Conservation (phyloP, 2,888 invertebrate species). For the Sturmia bella region DNA sequence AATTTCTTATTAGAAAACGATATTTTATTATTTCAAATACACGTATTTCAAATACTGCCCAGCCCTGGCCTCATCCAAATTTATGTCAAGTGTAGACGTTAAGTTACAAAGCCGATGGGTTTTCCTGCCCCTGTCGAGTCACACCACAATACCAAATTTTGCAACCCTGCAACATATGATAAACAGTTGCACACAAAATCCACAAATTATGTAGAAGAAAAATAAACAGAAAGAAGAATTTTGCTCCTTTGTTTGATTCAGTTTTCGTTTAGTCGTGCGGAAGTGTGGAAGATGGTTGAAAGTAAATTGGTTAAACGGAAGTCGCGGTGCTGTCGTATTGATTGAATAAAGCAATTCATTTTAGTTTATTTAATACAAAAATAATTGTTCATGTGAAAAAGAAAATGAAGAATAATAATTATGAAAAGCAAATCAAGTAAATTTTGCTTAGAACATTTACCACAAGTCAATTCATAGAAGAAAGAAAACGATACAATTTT, state of each 20-base stretch:
- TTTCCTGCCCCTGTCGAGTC: neutral
- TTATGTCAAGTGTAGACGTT: no score
- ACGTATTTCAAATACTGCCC: no score
- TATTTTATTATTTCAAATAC: no score
- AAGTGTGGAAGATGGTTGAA: conserved; percentile 22
- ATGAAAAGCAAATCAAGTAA: neutral
- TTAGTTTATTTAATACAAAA: neutral
- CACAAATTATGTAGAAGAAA: conserved; percentile 36
- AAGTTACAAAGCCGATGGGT: neutral
- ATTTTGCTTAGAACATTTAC: neutral
- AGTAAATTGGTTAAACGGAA: neutral
- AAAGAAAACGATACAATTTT: conserved; percentile 6
- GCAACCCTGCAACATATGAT: conserved; percentile 41
- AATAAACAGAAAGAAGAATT: conserved; percentile 43
- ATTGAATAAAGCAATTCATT: conserved; percentile 32
- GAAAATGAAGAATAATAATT: conserved; percentile 22
- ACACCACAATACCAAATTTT: neutral
- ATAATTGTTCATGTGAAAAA: conserved; percentile 3
- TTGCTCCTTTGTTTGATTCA: conserved; percentile 34
- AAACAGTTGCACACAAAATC: conserved; percentile 39
- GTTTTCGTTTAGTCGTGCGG: conserved; percentile 61
- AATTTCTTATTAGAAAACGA: no score
- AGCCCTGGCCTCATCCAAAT: no score
- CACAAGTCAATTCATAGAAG: conserved; percentile 24
- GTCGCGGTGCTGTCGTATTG: neutral